Evolutionary conservation across 2,113 vertebrate species (phyloP), one percentile per base, ranked within the genome.

Genomic region (Onychostruthus taczanowskii): DNA sequence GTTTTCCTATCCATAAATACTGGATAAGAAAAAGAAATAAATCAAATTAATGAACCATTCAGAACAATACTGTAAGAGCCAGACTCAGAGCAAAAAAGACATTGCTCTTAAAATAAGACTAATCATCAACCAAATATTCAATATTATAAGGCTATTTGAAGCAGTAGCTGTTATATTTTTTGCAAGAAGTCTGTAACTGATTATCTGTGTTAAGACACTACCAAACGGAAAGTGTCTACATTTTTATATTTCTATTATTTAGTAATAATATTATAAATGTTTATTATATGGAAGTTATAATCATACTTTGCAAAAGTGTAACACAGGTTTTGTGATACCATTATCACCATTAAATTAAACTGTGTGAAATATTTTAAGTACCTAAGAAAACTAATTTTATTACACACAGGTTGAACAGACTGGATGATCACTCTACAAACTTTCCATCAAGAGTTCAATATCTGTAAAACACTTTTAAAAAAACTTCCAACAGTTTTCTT

Each of bases 381-480:
- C 55, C 15, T 35, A 59, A 84, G 49, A 69, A 22, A 66, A 43
- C 8, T 30, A 20, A 4, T 50, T n/a, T 47, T 75, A 82, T 84
- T 43, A 35, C 47, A 59, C 10, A n/a, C 13, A 39, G 15, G 26
- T 61, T 49, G 31, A 73, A 55, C 22, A 73, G 43, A 49, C n/a
- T 37, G 17, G 19, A 41, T 80, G 46, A 31, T 47, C 50, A 55
- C 19, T 33, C 50, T 24, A 69, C 26, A 74, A 83, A 93, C 74
- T 85, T 97, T 73, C 79, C 85, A 89, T 94, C 88, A 55, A 95
- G 78, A 90, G 22, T 37, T 67, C 62, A 46, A 3, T 92, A 92
- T 37, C 86, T 97, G 37, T 84, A 95, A 89, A 96, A 92, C 3
- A 82, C 61, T 53, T 95, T 97, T 93, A 87, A 85, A 85, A 98